Evolutionary conservation across 2,113 vertebrate genomes (phyloP).

Genomic region (Dromaius novaehollandiae): DNA sequence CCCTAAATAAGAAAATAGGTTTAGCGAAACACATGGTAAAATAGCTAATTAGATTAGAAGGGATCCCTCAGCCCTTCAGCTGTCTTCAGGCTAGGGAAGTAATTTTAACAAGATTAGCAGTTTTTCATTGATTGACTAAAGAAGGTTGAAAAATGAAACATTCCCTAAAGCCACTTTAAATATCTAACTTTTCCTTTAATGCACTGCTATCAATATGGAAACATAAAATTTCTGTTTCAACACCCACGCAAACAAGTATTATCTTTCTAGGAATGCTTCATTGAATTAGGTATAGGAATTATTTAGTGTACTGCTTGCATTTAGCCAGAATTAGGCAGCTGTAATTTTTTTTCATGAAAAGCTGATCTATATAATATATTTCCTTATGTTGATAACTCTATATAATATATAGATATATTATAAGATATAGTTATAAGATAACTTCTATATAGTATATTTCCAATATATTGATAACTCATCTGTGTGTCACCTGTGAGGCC

Average conservation of each 20-base stretch:
- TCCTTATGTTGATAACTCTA: too few species aligned
- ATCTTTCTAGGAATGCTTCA: background rate
- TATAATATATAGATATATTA: too few species aligned
- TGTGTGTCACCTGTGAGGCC: background rate
- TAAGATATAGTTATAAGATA: too few species aligned
- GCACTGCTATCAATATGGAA: background rate
- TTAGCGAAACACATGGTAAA: conserved; percentile 44
- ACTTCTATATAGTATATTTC: background rate
- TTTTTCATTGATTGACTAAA: conserved; percentile 52
- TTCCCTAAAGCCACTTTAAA: background rate
- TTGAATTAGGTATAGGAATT: background rate
- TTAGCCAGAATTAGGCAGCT: background rate
- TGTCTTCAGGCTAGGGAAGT: conserved; percentile 41
- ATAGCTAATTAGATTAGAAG: conserved; percentile 58
- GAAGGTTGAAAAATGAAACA: background rate
- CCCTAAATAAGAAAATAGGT: conserved; percentile 65
- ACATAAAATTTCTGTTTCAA: background rate
- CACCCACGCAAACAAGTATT: background rate
- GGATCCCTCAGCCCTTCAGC: conserved; percentile 2
- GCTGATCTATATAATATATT: background rate
- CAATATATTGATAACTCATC: background rate
- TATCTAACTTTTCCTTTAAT: background rate
- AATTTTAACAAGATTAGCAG: conserved; percentile 47
- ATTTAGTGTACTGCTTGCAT: background rate
- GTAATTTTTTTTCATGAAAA: background rate